phyloP scores from a whole-genome alignment of 2,888 invertebrate species.

The Cylindroiulus punctatus region DNA sequence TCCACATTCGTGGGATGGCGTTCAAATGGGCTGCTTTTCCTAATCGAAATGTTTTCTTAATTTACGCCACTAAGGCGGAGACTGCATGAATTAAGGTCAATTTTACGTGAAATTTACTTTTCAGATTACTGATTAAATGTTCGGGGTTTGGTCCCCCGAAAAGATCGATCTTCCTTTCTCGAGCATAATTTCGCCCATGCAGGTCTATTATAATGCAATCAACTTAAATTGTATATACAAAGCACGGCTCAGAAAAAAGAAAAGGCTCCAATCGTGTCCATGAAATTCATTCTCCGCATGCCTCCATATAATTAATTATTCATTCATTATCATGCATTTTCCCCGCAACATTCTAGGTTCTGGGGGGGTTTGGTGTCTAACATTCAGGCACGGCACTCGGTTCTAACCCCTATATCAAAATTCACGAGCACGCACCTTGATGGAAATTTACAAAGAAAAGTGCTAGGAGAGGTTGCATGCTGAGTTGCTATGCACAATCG shows the following conservation, averaged over 20 bases:
- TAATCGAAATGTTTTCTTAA: no score
- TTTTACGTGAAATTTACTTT: constrained; percentile 24
- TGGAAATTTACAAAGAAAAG: background rate
- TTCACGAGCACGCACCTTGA: background rate
- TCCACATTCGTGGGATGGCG: background rate
- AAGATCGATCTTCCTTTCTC: background rate
- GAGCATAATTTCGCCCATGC: background rate
- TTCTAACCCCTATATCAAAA: constrained; percentile 30
- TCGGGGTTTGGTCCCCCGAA: background rate
- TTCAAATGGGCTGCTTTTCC: background rate
- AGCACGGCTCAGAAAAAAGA: background rate
- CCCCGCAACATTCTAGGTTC: background rate
- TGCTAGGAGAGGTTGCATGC: background rate
- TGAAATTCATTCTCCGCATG: constrained; percentile 33
- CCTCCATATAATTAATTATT: constrained; percentile 38
- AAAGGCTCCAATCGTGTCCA: constrained; percentile 20
- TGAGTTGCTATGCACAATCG: constrained; percentile 6
- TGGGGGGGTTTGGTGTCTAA: background rate
- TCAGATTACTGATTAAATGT: background rate
- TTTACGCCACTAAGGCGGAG: background rate
- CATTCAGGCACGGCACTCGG: background rate
- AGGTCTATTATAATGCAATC: constrained; percentile 28
- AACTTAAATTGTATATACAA: constrained; percentile 24
- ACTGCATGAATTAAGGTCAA: background rate
- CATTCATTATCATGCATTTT: constrained; percentile 30